These are phyloP conservation scores for Adineta ricciae DNA, from an alignment of 2,888 invertebrate species.

Conservation along the genomic window DNA sequence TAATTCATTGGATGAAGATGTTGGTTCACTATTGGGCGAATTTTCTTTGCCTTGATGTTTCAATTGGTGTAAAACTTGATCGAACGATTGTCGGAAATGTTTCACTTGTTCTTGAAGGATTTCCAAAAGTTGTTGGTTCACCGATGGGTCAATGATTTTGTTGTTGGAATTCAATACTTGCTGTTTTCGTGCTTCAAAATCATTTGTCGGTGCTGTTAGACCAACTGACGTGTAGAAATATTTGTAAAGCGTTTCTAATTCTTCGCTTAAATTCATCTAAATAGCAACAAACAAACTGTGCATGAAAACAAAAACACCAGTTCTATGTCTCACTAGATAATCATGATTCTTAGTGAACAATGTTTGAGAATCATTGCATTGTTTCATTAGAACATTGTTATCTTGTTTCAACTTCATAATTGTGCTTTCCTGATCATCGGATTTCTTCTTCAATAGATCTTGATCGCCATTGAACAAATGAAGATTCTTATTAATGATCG, in stretches of 20 bases:
- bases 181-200: not conserved
- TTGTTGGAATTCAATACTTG: not conserved
- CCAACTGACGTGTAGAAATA: not conserved
- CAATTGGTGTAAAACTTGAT: not conserved
- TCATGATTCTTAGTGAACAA: not conserved
- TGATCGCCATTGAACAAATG: not conserved
- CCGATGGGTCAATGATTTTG: not conserved
- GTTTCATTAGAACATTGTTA: slow-evolving; percentile 1
- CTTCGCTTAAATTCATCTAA: not conserved
- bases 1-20: not conserved
- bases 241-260: not conserved
- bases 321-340: not conserved
- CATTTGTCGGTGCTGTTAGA: not conserved
- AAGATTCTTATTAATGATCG: not conserved
- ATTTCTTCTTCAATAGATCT: slow-evolving; percentile 7
- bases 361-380: slow-evolving; percentile 6
- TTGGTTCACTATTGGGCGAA: not conserved
- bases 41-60: not conserved
- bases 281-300: too few species aligned
- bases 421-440: not conserved
- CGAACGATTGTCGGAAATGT: not conserved
- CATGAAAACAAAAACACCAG: too few species aligned
- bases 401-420: slow-evolving; percentile 15
- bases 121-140: not conserved
- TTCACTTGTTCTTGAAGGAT: not conserved